Evolutionary conservation across 2,113 vertebrate genomes (phyloP).

Genomic region (Dissostichus mawsoni): DNA sequence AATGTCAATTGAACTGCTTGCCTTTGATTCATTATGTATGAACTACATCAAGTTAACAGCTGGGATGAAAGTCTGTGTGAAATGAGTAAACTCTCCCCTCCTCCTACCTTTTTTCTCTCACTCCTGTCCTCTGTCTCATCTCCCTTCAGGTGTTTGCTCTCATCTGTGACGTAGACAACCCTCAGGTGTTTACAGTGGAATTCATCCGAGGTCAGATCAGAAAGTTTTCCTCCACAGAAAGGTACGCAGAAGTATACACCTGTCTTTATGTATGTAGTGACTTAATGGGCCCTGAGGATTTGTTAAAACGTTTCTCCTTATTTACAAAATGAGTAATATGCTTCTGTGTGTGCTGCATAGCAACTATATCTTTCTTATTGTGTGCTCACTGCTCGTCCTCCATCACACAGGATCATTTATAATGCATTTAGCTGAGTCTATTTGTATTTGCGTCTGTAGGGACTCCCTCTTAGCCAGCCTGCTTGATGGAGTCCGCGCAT

Average conservation of each 20-base stretch:
- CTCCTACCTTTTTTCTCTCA: neutral
- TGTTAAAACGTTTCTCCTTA: neutral
- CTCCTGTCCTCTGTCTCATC: constrained; percentile 32
- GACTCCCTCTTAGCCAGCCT: constrained; percentile 97
- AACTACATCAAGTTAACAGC: constrained; percentile 11
- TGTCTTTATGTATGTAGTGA: neutral
- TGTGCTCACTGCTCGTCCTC: neutral
- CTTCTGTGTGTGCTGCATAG: neutral
- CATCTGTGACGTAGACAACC: constrained; percentile 95
- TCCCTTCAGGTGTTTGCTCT: constrained; percentile 93
- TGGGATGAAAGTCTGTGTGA: constrained; percentile 9
- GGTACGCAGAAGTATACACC: constrained; percentile 78
- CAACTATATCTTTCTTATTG: neutral
- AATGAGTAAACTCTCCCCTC: neutral
- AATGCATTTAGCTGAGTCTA: constrained; percentile 13
- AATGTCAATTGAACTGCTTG: neutral
- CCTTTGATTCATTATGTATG: constrained; percentile 39
- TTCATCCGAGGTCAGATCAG: constrained; percentile 97
- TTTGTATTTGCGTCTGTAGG: constrained; percentile 74
- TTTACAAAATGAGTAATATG: constrained; percentile 8
- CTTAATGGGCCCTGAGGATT: neutral
- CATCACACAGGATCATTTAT: neutral
- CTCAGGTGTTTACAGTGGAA: constrained; percentile 96
- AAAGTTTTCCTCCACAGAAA: constrained; percentile 97
- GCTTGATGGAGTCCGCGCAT: constrained; percentile 96